Percentiles rank a stretch among this genome's conserved stretches.
These are phyloP conservation scores for Catharus ustulatus DNA, from an alignment of 2,797 vertebrate species.

Conservation along the genomic window DNA sequence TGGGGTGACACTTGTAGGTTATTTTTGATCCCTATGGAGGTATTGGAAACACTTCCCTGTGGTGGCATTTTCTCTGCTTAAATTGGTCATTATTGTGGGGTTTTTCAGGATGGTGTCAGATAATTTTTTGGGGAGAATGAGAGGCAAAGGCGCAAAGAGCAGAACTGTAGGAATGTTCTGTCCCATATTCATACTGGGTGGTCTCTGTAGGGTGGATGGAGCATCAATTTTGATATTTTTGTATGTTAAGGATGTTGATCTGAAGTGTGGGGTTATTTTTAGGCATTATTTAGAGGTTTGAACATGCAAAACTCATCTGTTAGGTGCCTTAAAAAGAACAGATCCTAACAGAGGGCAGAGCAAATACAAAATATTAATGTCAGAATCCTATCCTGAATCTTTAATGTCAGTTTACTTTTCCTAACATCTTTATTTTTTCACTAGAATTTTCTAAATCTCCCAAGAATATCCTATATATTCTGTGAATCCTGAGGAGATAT, in stretches of 20 bases:
- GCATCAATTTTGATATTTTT: background rate
- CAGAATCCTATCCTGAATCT: background rate
- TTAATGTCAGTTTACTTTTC: constrained; percentile 10
- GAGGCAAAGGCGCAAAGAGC: background rate
- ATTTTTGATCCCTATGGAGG: background rate
- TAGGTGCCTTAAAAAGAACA: constrained; percentile 25
- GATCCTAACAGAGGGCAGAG: background rate
- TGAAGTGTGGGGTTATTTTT: background rate
- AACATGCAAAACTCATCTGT: background rate
- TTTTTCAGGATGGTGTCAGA: background rate
- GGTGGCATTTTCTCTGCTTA: background rate
- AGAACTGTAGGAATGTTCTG: background rate
- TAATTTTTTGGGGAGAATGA: background rate
- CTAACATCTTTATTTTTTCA: constrained; percentile 10
- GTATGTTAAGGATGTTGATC: background rate
- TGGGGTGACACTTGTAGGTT: background rate
- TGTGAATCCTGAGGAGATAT: background rate
- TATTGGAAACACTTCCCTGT: background rate
- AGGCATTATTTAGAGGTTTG: background rate
- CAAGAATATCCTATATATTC: background rate
- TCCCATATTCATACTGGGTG: fast-evolving
- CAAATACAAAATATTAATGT: background rate
- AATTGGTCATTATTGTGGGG: fast-evolving
- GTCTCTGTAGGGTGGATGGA: background rate
- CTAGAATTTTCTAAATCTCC: background rate